Evolutionary conservation across 2,113 vertebrate species (phyloP).

Genomic region (Nothobranchius furzeri): DNA sequence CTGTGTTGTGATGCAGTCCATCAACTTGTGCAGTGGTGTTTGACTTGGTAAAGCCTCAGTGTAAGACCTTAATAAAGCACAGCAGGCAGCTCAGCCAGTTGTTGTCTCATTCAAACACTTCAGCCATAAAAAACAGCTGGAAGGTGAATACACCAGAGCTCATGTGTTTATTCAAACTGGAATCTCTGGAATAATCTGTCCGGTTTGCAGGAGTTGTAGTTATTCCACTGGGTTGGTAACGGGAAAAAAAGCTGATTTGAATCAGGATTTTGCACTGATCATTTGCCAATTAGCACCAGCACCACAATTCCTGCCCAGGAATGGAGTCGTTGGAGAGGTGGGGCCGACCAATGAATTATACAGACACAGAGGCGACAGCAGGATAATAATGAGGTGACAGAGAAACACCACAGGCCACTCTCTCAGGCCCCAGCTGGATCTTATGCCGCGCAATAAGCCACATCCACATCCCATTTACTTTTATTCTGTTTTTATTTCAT

Average conservation of each 20-base stretch:
- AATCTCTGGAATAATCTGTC: conserved; percentile 14
- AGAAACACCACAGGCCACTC: conserved; percentile 16
- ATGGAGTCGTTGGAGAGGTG: not conserved
- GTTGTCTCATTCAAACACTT: conserved; percentile 10
- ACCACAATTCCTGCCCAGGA: conserved; percentile 16
- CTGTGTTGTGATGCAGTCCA: conserved; percentile 10
- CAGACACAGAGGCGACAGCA: conserved; percentile 18
- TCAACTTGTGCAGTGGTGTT: conserved; percentile 10
- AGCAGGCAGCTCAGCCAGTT: conserved; percentile 17
- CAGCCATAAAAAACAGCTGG: conserved; percentile 34
- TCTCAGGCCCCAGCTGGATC: conserved; percentile 39
- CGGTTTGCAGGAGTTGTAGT: conserved; percentile 10
- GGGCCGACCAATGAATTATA: conserved; percentile 32
- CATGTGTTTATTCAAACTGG: conserved; percentile 6
- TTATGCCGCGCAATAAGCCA: conserved; percentile 26
- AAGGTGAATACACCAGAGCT: conserved; percentile 25
- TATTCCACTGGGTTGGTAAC: conserved; percentile 25
- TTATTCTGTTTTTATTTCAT: conserved; percentile 26
- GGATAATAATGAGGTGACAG: conserved; percentile 39
- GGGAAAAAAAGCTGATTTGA: conserved; percentile 28
- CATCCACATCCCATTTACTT: conserved; percentile 40
- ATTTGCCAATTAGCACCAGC: conserved; percentile 53
- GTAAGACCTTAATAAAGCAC: not conserved
- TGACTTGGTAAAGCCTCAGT: not conserved
- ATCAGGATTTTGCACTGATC: conserved; percentile 31